Evolutionary conservation across 1,140 invertebrate genomes (phyloP).

Genomic region (Dendroctonus valens): DNA sequence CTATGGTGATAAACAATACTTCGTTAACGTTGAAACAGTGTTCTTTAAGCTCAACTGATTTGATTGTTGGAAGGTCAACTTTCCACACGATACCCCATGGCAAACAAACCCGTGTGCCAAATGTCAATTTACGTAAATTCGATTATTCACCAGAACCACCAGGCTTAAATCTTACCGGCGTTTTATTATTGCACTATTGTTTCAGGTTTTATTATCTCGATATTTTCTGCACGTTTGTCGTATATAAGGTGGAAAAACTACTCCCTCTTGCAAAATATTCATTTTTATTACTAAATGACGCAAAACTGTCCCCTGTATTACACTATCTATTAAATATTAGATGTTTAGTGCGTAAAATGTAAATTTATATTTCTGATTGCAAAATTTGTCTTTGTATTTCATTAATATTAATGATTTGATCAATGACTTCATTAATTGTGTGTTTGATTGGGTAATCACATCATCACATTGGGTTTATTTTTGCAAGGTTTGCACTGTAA

Average conservation of each 20-base stretch:
- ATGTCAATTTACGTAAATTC: background rate
- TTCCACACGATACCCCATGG: conserved; percentile 4
- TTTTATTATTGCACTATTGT: background rate
- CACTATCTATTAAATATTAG: no score
- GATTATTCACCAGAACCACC: background rate
- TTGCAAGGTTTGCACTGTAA: no score
- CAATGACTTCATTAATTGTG: no score
- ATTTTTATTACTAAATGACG: background rate
- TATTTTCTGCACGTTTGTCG: background rate
- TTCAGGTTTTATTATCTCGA: background rate
- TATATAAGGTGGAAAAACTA: background rate
- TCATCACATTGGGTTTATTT: no score
- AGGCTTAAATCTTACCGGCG: background rate
- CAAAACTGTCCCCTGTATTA: background rate
- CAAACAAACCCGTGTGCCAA: conserved; percentile 13
- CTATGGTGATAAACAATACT: background rate
- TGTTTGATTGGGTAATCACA: no score
- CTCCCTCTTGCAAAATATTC: background rate
- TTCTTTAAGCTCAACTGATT: background rate
- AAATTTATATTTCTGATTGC: no score
- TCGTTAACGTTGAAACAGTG: background rate
- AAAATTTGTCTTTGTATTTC: no score
- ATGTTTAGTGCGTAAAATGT: no score
- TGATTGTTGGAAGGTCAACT: conserved; percentile 3
- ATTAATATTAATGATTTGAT: no score